phyloP scores from a whole-genome alignment of 2,888 invertebrate species.

The Phengaris alcon region DNA sequence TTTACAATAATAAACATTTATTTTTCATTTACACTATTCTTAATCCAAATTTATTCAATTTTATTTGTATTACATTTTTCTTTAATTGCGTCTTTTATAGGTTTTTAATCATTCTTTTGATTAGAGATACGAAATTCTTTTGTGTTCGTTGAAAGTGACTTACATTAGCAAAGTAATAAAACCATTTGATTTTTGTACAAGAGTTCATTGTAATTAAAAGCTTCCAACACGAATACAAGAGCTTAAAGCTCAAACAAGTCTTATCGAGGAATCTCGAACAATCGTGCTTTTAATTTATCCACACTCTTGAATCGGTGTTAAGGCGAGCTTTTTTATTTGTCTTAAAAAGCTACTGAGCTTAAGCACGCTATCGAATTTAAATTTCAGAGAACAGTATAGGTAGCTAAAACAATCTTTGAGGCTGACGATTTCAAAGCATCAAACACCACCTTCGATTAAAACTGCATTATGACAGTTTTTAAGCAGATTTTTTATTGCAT shows the following conservation, averaged over 20 bases:
- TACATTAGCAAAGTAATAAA: slow-evolving; percentile 15
- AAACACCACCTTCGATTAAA: neutral
- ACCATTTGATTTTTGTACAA: slow-evolving; percentile 24
- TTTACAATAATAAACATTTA: no score
- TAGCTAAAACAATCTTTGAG: slow-evolving; percentile 17
- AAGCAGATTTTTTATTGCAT: no score
- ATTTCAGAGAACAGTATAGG: slow-evolving; percentile 12
- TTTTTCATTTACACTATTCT: no score
- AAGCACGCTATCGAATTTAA: slow-evolving; percentile 58
- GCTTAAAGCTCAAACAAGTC: slow-evolving; percentile 69
- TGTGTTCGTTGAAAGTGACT: neutral
- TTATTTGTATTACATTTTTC: neutral
- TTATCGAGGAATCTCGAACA: slow-evolving; percentile 67
- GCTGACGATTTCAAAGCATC: neutral
- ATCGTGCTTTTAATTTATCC: slow-evolving; percentile 76
- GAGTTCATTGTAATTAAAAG: slow-evolving; percentile 25
- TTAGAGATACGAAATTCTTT: slow-evolving; percentile 10
- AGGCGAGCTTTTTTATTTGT: slow-evolving; percentile 69
- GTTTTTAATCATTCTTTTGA: neutral
- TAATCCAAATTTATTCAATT: no score
- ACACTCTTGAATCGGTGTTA: slow-evolving; percentile 75
- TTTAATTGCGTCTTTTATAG: neutral
- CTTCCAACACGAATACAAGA: slow-evolving; percentile 62
- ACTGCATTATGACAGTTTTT: neutral
- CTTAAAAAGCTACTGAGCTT: slow-evolving; percentile 52